These are phyloP conservation scores for Bubo blakistoni DNA, from an alignment of 2,113 vertebrate genomes.

Conservation along the genomic window DNA sequence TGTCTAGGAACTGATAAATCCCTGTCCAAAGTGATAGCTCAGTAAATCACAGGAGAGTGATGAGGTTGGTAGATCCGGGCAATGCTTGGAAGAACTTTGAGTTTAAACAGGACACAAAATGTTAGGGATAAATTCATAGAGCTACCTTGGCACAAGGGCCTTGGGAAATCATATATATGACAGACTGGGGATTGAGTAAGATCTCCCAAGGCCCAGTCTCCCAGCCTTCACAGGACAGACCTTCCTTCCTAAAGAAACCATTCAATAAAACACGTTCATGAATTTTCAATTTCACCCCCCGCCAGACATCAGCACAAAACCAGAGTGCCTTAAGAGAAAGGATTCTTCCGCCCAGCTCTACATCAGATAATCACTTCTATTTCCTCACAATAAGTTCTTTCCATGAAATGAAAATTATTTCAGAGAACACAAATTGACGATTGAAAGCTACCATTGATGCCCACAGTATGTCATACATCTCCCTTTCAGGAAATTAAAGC, in stretches of 20 bases:
- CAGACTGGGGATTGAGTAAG: not conserved
- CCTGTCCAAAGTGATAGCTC: not conserved
- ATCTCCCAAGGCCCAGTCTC: not conserved
- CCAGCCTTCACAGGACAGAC: not conserved
- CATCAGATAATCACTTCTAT: constrained; percentile 43
- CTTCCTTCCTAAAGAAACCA: not conserved
- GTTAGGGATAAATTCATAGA: not conserved
- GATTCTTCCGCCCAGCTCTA: not conserved
- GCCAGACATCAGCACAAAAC: not conserved
- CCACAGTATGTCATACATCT: constrained; percentile 62
- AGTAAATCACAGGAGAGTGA: not conserved
- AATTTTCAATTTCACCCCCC: not conserved
- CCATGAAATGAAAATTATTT: constrained; percentile 52
- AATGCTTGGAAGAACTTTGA: not conserved
- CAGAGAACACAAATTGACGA: not conserved
- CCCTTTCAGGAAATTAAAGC: constrained; percentile 66
- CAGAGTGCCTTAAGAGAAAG: not conserved
- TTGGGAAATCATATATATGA: not conserved
- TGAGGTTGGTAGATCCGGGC: not conserved
- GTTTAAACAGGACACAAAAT: not conserved
- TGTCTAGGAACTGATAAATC: not conserved
- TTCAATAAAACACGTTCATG: not conserved
- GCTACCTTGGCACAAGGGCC: not conserved
- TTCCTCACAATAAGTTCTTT: constrained; percentile 30
- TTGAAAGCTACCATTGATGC: constrained; percentile 57